These are phyloP conservation scores for Tylochromis polylepis DNA, from an alignment of 2,113 vertebrate species.

Conservation along the genomic window DNA sequence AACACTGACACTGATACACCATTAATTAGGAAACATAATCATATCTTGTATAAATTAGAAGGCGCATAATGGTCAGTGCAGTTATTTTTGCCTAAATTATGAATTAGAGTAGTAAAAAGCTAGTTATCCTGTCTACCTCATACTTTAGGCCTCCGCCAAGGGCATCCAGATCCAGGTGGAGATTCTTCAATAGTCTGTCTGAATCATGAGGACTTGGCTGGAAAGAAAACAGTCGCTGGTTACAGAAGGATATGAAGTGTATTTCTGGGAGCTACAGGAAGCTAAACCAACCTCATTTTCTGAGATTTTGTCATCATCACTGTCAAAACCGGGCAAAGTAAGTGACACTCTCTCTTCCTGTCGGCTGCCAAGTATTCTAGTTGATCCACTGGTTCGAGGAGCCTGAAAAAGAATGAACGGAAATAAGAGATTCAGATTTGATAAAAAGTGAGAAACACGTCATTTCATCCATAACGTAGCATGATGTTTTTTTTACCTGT, in stretches of 20 bases:
- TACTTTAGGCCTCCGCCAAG: constrained; percentile 78
- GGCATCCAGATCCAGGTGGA: constrained; percentile 77
- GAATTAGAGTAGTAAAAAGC: not conserved
- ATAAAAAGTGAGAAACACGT: not conserved
- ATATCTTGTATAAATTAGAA: not conserved
- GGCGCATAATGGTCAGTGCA: not conserved
- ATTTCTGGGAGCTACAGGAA: not conserved
- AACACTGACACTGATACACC: not conserved
- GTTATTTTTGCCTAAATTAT: not conserved
- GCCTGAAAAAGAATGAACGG: constrained; percentile 8
- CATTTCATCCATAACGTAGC: not conserved
- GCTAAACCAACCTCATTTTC: constrained; percentile 57
- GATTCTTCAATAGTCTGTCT: constrained; percentile 73
- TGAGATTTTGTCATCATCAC: constrained; percentile 59
- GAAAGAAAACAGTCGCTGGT: not conserved
- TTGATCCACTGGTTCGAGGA: constrained; percentile 30
- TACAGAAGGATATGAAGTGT: not conserved
- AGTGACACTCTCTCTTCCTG: constrained; percentile 64
- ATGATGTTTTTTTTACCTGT: constrained; percentile 43
- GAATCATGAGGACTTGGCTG: constrained; percentile 64
- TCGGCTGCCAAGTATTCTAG: constrained; percentile 51
- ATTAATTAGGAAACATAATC: not conserved
- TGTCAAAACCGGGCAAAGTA: constrained; percentile 46
- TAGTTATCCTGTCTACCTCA: constrained; percentile 71
- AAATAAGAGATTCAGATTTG: not conserved